phyloP scores from a whole-genome alignment of 30 jellyfish, hydroid and myxozoan genomes.

The Rhopilema esculentum region DNA sequence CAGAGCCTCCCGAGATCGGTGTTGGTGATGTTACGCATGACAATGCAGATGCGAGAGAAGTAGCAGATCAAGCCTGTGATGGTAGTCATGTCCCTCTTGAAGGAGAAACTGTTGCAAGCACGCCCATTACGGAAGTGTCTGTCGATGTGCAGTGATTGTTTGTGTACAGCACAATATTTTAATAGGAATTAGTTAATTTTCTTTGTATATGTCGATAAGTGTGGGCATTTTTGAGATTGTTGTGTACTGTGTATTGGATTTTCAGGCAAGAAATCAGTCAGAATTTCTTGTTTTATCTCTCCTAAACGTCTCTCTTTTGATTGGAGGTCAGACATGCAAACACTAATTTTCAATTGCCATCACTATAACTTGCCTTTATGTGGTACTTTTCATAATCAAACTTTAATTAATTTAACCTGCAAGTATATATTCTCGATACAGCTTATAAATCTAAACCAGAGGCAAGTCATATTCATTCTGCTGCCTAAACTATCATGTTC shows the following conservation, averaged over 20 bases:
- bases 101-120: neutral
- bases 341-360: too few relatives aligned
- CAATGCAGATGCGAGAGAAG: neutral
- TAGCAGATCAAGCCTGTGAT: neutral
- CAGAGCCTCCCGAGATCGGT: neutral
- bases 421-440: too few relatives aligned
- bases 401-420: too few relatives aligned
- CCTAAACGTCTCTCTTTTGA: too few relatives aligned
- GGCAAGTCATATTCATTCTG: too few relatives aligned
- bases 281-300: too few relatives aligned
- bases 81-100: neutral
- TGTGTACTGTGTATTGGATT: neutral
- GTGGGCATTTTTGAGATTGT: neutral
- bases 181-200: neutral
- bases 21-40: neutral
- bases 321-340: too few relatives aligned
- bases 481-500: too few relatives aligned
- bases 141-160: neutral
- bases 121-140: neutral
- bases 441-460: too few relatives aligned
- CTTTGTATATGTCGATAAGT: neutral
- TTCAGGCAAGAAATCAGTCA: too few relatives aligned
- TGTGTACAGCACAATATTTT: neutral
- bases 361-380: too few relatives aligned
- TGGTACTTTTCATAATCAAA: too few relatives aligned